These are phyloP conservation scores for Noctua janthina DNA, from an alignment of 2,888 invertebrate genomes.

Conservation along the genomic window DNA sequence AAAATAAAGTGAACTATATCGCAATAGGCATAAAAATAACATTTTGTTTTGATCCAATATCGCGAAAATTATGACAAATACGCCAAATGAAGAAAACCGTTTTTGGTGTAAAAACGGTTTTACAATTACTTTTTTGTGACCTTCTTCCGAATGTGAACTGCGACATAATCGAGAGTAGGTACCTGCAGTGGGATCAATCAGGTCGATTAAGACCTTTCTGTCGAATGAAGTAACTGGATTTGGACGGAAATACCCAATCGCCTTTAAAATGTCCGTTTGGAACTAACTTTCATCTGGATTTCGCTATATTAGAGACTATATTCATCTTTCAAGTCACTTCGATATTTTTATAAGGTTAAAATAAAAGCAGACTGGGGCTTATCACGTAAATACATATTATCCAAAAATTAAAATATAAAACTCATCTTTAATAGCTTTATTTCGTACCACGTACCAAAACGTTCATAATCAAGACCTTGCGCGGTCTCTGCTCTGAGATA, in stretches of 20 bases:
- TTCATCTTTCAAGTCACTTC: neutral
- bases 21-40: no score
- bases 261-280: neutral
- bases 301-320: neutral
- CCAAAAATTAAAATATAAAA: neutral
- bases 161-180: neutral
- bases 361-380: neutral
- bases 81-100: no score
- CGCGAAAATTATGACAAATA: no score
- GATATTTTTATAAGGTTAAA: neutral
- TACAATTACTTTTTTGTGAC: no score
- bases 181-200: constrained; percentile 1
- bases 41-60: no score
- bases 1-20: no score
- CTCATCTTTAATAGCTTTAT: neutral
- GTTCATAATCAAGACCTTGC: constrained; percentile 51
- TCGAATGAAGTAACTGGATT: constrained; percentile 1
- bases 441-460: constrained; percentile 3
- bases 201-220: constrained; percentile 3
- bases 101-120: neutral
- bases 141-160: neutral
- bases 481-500: constrained; percentile 39
- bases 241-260: neutral
- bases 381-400: neutral
- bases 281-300: neutral